phyloP scores from a whole-genome alignment of 2,888 invertebrate species.

The Baccha elongata region DNA sequence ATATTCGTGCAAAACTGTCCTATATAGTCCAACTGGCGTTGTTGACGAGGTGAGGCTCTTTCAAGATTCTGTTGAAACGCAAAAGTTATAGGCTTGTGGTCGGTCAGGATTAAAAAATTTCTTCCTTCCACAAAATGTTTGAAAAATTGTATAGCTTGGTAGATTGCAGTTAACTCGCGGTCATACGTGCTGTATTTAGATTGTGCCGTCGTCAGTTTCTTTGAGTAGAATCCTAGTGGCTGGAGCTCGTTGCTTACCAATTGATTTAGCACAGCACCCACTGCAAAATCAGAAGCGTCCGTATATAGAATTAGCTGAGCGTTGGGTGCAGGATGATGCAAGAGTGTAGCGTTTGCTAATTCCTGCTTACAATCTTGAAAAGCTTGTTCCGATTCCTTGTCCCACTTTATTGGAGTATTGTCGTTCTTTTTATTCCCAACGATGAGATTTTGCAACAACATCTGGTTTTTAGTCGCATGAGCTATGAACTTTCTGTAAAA shows the following conservation, averaged over 20 bases:
- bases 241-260: no score
- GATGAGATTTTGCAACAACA: neutral
- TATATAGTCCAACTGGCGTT: no score
- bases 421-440: neutral
- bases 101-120: constrained; percentile 1
- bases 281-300: no score
- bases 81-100: no score
- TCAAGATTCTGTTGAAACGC: no score
- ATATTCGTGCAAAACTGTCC: no score
- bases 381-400: constrained; percentile 7
- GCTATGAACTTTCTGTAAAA: constrained; percentile 9
- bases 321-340: constrained; percentile 6
- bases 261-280: no score
- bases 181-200: neutral
- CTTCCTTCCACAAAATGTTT: constrained; percentile 11
- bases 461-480: neutral
- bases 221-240: constrained; percentile 6
- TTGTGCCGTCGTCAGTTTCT: constrained; percentile 2
- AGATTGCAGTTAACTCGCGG: neutral
- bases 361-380: constrained; percentile 14
- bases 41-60: no score
- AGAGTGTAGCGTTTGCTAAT: no score
- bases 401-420: constrained; percentile 2
- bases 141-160: constrained; percentile 1
- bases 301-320: no score